These are phyloP conservation scores for Nansenia antarctica DNA, from an alignment of 2,113 vertebrate species.

Conservation along the genomic window DNA sequence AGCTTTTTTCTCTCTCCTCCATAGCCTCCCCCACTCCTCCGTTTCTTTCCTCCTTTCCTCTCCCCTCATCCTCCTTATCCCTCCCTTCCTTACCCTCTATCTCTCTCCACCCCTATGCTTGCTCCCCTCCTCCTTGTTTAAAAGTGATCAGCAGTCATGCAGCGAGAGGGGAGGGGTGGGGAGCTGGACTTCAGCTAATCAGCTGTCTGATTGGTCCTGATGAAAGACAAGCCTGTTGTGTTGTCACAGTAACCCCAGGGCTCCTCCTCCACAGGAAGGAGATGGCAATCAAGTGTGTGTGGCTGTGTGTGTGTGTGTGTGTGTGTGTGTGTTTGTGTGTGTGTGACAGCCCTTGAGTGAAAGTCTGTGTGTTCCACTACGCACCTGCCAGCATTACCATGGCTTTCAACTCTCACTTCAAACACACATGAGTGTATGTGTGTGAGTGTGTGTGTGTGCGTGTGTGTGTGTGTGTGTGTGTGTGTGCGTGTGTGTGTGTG, in stretches of 20 bases:
- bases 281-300: slow-evolving; percentile 24
- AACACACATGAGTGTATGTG: slow-evolving; percentile 14
- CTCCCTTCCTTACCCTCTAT: neutral
- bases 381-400: slow-evolving; percentile 22
- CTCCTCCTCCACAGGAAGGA: slow-evolving; percentile 21
- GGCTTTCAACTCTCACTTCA: slow-evolving; percentile 38
- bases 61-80: neutral
- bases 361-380: no score
- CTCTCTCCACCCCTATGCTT: neutral
- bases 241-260: slow-evolving; percentile 11
- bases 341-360: neutral
- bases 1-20: neutral
- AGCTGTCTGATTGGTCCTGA: slow-evolving; percentile 28
- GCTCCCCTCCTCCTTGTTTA: neutral
- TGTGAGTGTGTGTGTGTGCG: no score
- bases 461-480: no score
- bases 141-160: neutral
- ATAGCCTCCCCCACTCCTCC: neutral
- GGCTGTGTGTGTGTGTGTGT: neutral
- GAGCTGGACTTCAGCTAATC: slow-evolving; percentile 24
- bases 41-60: slow-evolving; percentile 6
- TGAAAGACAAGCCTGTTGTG: neutral
- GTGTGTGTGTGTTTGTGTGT: neutral
- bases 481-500: no score
- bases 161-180: neutral